A percentile compares a stretch with the other conserved stretches of the same genome.
Conservation (phyloP, 1,140 invertebrate genomes). For the Drosophila ananassae region DNA sequence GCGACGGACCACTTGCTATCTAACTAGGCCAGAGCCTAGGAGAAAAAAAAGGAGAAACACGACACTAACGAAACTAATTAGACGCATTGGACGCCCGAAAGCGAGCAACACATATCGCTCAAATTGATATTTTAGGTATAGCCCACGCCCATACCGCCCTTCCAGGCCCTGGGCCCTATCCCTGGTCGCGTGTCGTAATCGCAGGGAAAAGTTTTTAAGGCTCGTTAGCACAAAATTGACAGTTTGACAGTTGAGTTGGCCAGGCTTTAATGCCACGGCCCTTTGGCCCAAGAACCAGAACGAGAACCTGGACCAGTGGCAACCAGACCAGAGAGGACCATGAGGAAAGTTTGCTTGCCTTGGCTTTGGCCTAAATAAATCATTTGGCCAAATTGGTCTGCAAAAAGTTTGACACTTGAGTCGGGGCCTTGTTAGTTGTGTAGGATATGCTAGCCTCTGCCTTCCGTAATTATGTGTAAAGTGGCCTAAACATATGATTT, state of each 20-base stretch:
- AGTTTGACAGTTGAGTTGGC: constrained; percentile 83
- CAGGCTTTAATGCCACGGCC: constrained; percentile 78
- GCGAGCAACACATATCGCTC: constrained; percentile 63
- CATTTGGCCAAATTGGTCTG: constrained; percentile 82
- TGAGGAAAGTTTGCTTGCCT: neutral
- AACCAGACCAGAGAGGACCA: neutral
- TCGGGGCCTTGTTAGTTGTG: constrained; percentile 74
- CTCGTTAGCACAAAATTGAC: constrained; percentile 83
- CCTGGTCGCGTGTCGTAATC: constrained; percentile 45
- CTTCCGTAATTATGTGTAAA: constrained; percentile 76
- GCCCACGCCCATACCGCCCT: neutral
- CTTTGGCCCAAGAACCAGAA: constrained; percentile 37
- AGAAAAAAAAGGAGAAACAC: constrained; percentile 44
- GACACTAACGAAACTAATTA: constrained; percentile 81
- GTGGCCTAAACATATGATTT: constrained; percentile 78
- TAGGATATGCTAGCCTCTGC: constrained; percentile 47
- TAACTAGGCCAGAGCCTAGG: constrained; percentile 57
- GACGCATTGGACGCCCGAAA: constrained; percentile 68
- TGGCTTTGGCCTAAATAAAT: constrained; percentile 75
- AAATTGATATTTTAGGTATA: constrained; percentile 79
- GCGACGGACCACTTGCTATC: constrained; percentile 42
- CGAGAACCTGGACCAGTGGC: constrained; percentile 3
- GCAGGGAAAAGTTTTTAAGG: constrained; percentile 76
- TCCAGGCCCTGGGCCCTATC: neutral
- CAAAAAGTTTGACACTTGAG: constrained; percentile 81